Percentiles rank a stretch among this genome's conserved stretches.
Conservation (phyloP, 2,797 vertebrate genomes). For the Paedocypris micromegethes region DNA sequence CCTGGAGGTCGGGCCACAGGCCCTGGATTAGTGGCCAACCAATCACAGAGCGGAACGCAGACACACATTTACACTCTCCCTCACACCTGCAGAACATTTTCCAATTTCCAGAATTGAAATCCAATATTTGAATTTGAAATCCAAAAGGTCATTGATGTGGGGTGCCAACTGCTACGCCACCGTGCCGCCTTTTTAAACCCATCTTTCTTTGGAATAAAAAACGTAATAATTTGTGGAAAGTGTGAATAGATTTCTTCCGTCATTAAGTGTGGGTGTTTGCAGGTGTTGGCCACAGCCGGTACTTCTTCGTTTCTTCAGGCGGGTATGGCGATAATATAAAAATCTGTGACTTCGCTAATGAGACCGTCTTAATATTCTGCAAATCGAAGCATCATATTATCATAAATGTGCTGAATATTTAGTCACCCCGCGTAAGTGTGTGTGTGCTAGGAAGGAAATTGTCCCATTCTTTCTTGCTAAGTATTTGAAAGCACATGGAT, state of each 20-base stretch:
- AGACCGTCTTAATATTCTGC: slow-evolving; percentile 64
- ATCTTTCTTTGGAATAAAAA: no score
- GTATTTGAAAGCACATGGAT: slow-evolving; percentile 70
- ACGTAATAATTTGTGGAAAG: neutral
- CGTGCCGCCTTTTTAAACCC: no score
- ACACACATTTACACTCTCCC: no score
- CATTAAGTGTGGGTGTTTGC: slow-evolving; percentile 34
- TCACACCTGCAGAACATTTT: no score
- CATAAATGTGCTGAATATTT: slow-evolving; percentile 70
- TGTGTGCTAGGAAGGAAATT: slow-evolving; percentile 67
- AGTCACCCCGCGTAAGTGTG: slow-evolving; percentile 65
- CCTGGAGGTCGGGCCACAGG: no score
- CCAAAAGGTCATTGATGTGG: no score
- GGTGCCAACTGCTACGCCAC: no score
- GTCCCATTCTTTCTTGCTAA: slow-evolving; percentile 65
- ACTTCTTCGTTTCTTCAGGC: slow-evolving; percentile 56
- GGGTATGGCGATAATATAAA: slow-evolving; percentile 69
- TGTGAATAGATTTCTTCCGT: slow-evolving; percentile 45
- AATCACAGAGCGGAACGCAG: no score
- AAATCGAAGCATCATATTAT: slow-evolving; percentile 75
- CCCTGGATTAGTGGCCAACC: no score
- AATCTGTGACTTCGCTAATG: slow-evolving; percentile 73
- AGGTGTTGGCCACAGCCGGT: slow-evolving; percentile 34
- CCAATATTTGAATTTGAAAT: no score
- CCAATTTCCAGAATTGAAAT: no score